Evolutionary conservation across 2,113 vertebrate species (phyloP).

Genomic region (Arothron firmamentum): DNA sequence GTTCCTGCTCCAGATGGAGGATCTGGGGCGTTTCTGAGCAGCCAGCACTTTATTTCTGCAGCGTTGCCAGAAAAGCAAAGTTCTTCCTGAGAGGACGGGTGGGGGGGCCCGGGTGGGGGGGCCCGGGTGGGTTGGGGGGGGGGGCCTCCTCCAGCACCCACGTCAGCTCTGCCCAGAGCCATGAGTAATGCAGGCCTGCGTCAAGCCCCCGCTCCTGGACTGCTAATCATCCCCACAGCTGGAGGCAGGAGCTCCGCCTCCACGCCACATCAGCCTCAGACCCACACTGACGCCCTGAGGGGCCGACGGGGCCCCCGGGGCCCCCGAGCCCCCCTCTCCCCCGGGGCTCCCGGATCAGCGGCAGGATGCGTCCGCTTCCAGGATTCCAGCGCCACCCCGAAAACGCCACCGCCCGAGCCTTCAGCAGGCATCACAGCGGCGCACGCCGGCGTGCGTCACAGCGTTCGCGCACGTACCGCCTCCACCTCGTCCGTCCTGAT

Average conservation of each 20-base stretch:
- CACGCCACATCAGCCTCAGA: too few relatives aligned
- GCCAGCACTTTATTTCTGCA: conserved; percentile 42
- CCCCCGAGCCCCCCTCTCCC: too few relatives aligned
- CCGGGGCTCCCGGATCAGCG: conserved; percentile 23
- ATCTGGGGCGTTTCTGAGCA: conserved; percentile 18
- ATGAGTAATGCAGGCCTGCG: conserved; percentile 52
- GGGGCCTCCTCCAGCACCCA: too few relatives aligned
- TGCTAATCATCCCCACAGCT: conserved; percentile 34
- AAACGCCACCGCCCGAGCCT: background rate
- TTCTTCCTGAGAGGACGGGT: conserved; percentile 13
- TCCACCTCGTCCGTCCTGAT: conserved; percentile 62
- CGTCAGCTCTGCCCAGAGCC: conserved; percentile 20
- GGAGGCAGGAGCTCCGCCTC: conserved; percentile 10
- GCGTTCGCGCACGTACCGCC: conserved; percentile 30
- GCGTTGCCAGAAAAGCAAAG: conserved; percentile 42
- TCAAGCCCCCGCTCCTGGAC: conserved; percentile 44
- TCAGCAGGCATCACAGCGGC: conserved; percentile 39
- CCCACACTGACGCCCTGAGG: conserved; percentile 1
- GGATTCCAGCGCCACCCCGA: background rate
- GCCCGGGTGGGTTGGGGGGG: too few relatives aligned
- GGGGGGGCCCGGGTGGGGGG: too few relatives aligned
- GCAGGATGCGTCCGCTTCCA: background rate
- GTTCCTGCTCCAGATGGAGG: conserved; percentile 15
- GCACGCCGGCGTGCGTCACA: conserved; percentile 45
- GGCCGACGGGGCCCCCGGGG: too few relatives aligned